Evolutionary conservation across 30 jellyfish, hydroid and myxozoan genomes (phyloP), one percentile per base, ranked within the genome.

Genomic region (Turritopsis dohrnii): DNA sequence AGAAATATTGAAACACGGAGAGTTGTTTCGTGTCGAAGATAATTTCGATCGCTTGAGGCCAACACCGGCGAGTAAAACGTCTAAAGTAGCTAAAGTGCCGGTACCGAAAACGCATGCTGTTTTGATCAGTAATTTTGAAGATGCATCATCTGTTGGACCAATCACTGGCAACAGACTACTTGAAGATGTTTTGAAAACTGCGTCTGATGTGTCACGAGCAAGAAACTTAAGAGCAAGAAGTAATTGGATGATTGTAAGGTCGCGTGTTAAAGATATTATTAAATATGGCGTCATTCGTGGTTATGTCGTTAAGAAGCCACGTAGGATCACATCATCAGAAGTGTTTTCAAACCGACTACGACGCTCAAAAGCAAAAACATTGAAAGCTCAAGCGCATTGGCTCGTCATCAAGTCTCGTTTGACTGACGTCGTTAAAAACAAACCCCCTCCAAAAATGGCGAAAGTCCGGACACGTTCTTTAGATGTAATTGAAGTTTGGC

Each of bases 1-100:
- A 0, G 93, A 86, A 81, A 87, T 94, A 27, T 80, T 66, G 24
- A 84, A 79, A 52, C 96, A 86, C 71, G 99, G 99, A 18, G 76
- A 72, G 25, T 80, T 94, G 5, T 41, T 71, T 25, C 92, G 53
- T 0, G 27, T 54, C 21, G 84, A 27, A 1, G 85, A 81, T 29
- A n/a, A 4, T 21, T 52, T 22, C 19, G 28, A 76, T 76, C 52
- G 54, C n/a, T 52, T 23, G 16, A 22, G 21, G 52, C 60, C 75
- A 52, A 54, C 28, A 1, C 41, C 27, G 18, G 16, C 18, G 75
- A n/a, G 80, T 28, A 60, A 85, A 53, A 8, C 71, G 84, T 54
- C 76, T 24, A 1, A 81, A 82, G 24, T 80, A 71, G 52, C 53
- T 52, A 23, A 52, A 83, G 25, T 28, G 1, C 29, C 54, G 53